Conservation (phyloP, 1,140 invertebrate species). For the Drosophila triauraria region DNA sequence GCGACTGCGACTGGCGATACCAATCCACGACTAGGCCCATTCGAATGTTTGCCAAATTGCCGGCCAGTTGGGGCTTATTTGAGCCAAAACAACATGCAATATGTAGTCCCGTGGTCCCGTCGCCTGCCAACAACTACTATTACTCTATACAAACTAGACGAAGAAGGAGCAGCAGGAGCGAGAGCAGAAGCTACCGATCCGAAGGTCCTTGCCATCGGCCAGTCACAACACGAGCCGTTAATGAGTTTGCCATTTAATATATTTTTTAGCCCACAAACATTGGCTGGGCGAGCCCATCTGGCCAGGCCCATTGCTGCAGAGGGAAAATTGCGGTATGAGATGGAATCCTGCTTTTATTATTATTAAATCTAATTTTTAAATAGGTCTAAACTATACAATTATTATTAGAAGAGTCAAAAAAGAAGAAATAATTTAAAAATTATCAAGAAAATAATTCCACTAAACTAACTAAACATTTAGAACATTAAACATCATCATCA, state of each 20-base stretch:
- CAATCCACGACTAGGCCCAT: constrained; percentile 40
- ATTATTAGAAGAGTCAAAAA: neutral
- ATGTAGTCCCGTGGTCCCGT: constrained; percentile 45
- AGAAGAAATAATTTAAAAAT: no score
- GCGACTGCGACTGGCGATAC: constrained; percentile 47
- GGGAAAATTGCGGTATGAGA: neutral
- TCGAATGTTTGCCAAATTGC: constrained; percentile 72
- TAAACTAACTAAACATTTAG: no score
- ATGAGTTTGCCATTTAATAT: constrained; percentile 52
- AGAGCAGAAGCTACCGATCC: constrained; percentile 18
- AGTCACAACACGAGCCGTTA: constrained; percentile 38
- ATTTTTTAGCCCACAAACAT: constrained; percentile 30
- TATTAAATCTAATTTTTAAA: neutral
- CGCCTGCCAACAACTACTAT: constrained; percentile 51
- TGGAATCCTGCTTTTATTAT: neutral
- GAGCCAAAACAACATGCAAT: constrained; percentile 60
- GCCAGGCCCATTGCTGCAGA: constrained; percentile 17
- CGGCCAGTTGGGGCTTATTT: constrained; percentile 56
- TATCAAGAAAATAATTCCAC: no score
- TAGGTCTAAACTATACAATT: neutral
- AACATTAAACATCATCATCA: no score
- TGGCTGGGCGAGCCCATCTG: neutral
- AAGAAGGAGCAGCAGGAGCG: neutral
- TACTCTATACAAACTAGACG: constrained; percentile 7
- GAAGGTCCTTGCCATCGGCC: constrained; percentile 40